phyloP scores from a whole-genome alignment of 2,797 vertebrate species.

The Tiaroga cobitis region DNA sequence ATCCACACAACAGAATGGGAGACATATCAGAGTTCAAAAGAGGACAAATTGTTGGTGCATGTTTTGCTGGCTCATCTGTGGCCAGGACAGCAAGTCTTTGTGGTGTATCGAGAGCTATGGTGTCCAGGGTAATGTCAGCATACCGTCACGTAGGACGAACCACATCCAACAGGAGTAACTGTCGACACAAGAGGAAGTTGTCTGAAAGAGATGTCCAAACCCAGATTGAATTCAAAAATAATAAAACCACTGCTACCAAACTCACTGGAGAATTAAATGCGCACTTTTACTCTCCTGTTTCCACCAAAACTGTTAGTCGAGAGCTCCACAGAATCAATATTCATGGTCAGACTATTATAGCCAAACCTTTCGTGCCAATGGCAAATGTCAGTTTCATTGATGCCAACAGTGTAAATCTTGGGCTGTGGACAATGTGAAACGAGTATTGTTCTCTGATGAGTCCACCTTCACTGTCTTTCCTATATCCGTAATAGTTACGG shows the following conservation, averaged over 20 bases:
- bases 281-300: not conserved
- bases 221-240: not conserved
- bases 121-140: not conserved
- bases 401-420: too few relatives aligned
- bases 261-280: not conserved
- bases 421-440: too few relatives aligned
- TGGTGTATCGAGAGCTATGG: not conserved
- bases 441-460: too few relatives aligned
- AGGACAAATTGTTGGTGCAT: not conserved
- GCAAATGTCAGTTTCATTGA: too few relatives aligned
- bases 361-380: not conserved
- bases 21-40: not conserved
- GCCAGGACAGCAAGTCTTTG: not conserved
- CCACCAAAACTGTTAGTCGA: not conserved
- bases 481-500: too few relatives aligned
- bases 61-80: not conserved
- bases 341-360: not conserved
- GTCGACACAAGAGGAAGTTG: not conserved
- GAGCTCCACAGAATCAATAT: not conserved
- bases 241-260: not conserved
- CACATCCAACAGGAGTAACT: not conserved
- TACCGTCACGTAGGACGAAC: not conserved
- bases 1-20: not conserved
- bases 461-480: too few relatives aligned
- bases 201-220: not conserved